These are phyloP conservation scores for Ambastaia sidthimunki DNA, from an alignment of 2,797 vertebrate genomes.

Conservation along the genomic window DNA sequence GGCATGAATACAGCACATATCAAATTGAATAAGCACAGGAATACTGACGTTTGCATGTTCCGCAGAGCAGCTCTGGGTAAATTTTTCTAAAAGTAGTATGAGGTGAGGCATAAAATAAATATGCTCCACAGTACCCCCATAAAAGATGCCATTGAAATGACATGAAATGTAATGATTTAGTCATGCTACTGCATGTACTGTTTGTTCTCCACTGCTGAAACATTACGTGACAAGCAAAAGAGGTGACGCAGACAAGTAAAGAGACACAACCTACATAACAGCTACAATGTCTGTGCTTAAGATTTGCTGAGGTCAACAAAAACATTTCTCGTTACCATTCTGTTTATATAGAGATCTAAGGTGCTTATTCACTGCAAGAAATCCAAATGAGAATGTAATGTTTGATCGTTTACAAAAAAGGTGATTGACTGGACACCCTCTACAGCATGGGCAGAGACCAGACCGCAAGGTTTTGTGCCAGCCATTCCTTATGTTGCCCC, in stretches of 20 bases:
- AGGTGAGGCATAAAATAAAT: not conserved
- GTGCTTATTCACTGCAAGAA: constrained; percentile 30
- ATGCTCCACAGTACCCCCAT: not conserved
- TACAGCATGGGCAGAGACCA: constrained; percentile 46
- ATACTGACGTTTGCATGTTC: constrained; percentile 34
- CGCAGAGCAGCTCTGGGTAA: constrained; percentile 4
- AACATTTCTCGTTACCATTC: constrained; percentile 18
- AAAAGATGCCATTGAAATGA: not conserved
- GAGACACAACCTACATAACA: constrained; percentile 18
- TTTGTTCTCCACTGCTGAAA: constrained; percentile 12
- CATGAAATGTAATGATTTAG: constrained; percentile 5
- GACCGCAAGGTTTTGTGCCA: constrained; percentile 53
- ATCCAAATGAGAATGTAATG: constrained; percentile 30
- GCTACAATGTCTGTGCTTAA: constrained; percentile 37
- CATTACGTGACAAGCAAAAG: not conserved
- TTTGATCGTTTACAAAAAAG: constrained; percentile 32
- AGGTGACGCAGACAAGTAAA: not conserved
- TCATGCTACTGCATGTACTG: not conserved
- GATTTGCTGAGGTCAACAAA: constrained; percentile 27
- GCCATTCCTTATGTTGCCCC: constrained; percentile 55
- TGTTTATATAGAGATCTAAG: constrained; percentile 33
- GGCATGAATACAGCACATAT: not conserved
- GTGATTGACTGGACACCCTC: constrained; percentile 38
- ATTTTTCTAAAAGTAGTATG: not conserved
- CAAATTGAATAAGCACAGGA: not conserved